Evolutionary conservation across 2,888 invertebrate genomes (phyloP), one percentile per base, ranked within the genome.

Genomic region (Acheta domesticus): DNA sequence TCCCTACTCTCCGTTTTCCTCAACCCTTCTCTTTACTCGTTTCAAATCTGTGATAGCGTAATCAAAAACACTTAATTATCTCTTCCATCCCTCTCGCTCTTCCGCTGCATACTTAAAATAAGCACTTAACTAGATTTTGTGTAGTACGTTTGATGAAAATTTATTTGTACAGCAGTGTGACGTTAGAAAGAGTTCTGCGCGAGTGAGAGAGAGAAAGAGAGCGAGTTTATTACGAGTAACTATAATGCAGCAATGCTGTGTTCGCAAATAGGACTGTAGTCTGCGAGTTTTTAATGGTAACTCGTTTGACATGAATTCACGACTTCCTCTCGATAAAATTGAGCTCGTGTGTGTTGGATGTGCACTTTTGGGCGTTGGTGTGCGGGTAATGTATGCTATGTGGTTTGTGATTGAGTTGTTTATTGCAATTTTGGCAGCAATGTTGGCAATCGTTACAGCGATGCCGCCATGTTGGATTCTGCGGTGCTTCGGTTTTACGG

Each of bases 281-380:
- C 11, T 21, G 23, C 19, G 77, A 77, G 77, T 74, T 79, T 79
- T 77, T 79, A 79, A 79, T 77, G 79, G 79, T 49, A 73, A 49
- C 79, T 79, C 79, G 77, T 77, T 79, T 79, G 77, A 79, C 79
- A 49, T 74, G 77, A 49, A 79, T 79, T 79, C 79, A 79, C 77
- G 75, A 77, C 79, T 79, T 79, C 77, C 62, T 62, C 77, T 79
- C 77, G 79, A 79, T 79, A 79, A 75, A 62, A 62, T 62, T 62
- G 16, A 19, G n/a, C 62, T 62, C 62, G 62, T 62, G 62, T 62
- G 62, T 62, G 62, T n/a, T 62, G n/a, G 16, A 62, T 19, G 62
- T 62, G n/a, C 62, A 19, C 62, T 62, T 62, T 62, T 62, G 62
- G 14, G 62, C n/a, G 62, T 62, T 62, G 14, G 62, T 62, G 62